Evolutionary conservation across 2,797 vertebrate species (phyloP).

Genomic region (Tolypeutes matacus): DNA sequence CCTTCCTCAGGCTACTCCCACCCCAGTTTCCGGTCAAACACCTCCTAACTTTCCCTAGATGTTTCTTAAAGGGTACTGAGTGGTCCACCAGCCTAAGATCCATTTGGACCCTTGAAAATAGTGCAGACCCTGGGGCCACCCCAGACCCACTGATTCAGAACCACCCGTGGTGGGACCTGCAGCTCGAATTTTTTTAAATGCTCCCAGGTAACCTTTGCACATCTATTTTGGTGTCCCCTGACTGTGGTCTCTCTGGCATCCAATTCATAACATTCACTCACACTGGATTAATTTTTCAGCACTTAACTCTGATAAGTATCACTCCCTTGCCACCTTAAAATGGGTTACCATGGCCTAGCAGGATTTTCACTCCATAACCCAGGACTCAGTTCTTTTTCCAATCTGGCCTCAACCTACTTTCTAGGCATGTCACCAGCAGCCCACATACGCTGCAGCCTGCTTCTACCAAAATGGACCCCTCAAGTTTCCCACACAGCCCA

Average conservation of each 20-base stretch:
- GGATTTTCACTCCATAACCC: neutral
- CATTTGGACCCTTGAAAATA: neutral
- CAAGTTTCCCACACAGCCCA: neutral
- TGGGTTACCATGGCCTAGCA: constrained; percentile 39
- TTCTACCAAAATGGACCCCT: neutral
- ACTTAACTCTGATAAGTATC: neutral
- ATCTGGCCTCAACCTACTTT: constrained; percentile 68
- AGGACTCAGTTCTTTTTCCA: constrained; percentile 3
- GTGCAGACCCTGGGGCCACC: neutral
- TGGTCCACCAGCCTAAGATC: neutral
- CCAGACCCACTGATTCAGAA: neutral
- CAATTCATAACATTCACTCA: neutral
- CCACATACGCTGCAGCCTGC: neutral
- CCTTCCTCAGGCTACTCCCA: neutral
- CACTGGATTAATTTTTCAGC: neutral
- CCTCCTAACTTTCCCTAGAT: neutral
- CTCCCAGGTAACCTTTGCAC: neutral
- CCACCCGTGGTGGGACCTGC: neutral
- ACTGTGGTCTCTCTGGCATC: neutral
- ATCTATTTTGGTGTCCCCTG: neutral
- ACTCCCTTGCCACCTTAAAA: constrained; percentile 65
- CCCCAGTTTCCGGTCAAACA: neutral
- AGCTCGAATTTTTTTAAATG: neutral
- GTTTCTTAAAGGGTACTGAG: neutral
- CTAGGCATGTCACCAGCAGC: neutral